Evolutionary conservation across 2,888 invertebrate genomes (phyloP), one percentile per base, ranked within the genome.

Genomic region (Parnassius mnemosyne): DNA sequence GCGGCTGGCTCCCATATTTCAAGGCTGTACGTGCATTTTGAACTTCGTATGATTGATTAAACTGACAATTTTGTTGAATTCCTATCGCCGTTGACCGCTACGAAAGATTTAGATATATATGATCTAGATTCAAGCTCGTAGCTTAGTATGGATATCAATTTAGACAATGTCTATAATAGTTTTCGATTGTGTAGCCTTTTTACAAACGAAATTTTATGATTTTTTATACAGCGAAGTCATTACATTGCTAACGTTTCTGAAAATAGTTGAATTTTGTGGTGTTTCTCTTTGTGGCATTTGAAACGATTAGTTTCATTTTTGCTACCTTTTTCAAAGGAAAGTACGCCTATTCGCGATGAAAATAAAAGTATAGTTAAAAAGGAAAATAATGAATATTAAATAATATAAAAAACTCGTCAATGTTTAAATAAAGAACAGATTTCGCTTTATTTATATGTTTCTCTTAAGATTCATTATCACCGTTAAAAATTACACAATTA

Each of bases 41-140:
- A 77, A 71, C 61, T 68, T 64, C 75, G 69, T 69, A 77, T 87
- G 87, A 87, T 87, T 85, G 83, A 87, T 87, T 85, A 85, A 83
- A 84, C 76, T 76, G 77, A 77, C 76, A 79, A 78, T 79, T 80
- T 81, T 79, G 72, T 74, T 65, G 74, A 75, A 73, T 70, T 63
- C 66, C 68, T 66, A 65, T 67, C 64, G 66, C 13, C 5, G 47
- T 66, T 66, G 68, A 68, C 72, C 69, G 64, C 58, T 61, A 52
- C 50, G 64, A 50, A 34, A 44, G 41, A 16, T 57, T 57, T 42
- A 42, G 46, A 55, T 62, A 43, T 62, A 25, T 3, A 25, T 57
- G 46, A 53, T 53, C 52, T 53, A 60, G 60, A 67, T 59, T 51
- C 20, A 60, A 60, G 54, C 51, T 61, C 57, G 64, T 64, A 52